Evolutionary conservation across 2,113 vertebrate genomes (phyloP), one percentile per base, ranked within the genome.

Genomic region (Poeciliopsis turrubarensis): DNA sequence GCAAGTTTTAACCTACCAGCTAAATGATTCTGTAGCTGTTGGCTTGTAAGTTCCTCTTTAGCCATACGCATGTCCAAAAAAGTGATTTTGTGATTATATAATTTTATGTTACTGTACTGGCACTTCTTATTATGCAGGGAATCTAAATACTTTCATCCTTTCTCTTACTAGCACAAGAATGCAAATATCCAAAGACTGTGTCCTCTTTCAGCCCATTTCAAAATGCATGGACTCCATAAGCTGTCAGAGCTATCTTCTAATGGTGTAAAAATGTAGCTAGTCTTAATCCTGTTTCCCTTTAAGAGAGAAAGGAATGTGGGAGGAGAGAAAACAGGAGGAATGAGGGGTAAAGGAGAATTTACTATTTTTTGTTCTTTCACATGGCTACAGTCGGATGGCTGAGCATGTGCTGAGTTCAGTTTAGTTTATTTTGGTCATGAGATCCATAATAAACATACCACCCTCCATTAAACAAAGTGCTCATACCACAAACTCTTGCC

Each of bases 171-270:
- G 14, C 3, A 41, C 14, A 41, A 47, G 44, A 19, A 19, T 17
- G 17, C 44, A 19, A 47, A 47, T 47, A 19, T 19, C 44, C 15
- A 17, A 5, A 47, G 44, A 47, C 44, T 47, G 14, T 47, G 15
- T 47, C 44, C 44, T 17, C 6, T 47, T 47, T 47, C 19, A 17
- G 15, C 17, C 17, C 86, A 89, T 90, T 92, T 89, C 89, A 91
- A 91, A 90, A 91, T 91, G 89, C 89, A 92, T 88, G 82, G 85
- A 73, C 83, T 83, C 89, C 78, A 91, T 88, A 89, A 87, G 85
- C 83, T 86, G 82, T 80, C 80, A 87, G 86, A 82, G 73, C 82
- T 75, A 83, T 91, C 84, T 87, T 89, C 91, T 91, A 89, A 85
- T 80, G 32, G 73, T 65, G 83, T 87, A 88, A 80, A 73, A 88